phyloP scores from a whole-genome alignment of 1,140 invertebrate species.

The Plectus sambesii region DNA sequence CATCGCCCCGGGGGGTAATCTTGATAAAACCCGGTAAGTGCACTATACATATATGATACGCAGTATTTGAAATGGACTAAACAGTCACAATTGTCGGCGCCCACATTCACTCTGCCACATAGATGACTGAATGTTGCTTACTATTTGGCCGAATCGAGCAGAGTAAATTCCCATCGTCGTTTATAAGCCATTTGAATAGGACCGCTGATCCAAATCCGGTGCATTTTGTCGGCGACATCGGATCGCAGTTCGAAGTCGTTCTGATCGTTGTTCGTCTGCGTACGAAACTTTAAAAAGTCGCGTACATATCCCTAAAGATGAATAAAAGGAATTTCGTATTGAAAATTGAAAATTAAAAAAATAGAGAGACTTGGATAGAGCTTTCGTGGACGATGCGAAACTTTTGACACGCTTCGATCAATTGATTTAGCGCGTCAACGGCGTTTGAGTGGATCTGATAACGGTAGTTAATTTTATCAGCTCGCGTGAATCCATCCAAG shows the following conservation, averaged over 20 bases:
- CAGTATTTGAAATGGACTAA: too few species aligned
- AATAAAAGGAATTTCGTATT: too few species aligned
- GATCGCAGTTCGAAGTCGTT: too few species aligned
- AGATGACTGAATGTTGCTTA: too few species aligned
- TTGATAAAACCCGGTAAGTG: too few species aligned
- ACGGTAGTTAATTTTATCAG: not conserved
- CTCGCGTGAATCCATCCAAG: constrained; percentile 3
- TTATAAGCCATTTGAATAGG: constrained; percentile 7
- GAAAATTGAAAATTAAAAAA: constrained; percentile 7
- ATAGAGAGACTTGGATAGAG: constrained; percentile 3
- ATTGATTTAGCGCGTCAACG: not conserved
- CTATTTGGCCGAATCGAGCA: constrained; percentile 8
- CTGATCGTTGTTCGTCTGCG: too few species aligned
- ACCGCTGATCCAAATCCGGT: constrained; percentile 4
- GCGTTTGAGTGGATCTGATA: constrained; percentile 1
- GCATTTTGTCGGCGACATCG: not conserved
- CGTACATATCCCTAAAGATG: too few species aligned
- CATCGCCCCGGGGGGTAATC: too few species aligned
- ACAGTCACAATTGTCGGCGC: too few species aligned
- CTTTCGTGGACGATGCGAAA: constrained; percentile 2
- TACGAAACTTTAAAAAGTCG: too few species aligned
- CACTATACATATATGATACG: too few species aligned
- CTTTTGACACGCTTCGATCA: constrained; percentile 4
- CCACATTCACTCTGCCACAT: too few species aligned
- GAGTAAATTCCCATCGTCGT: constrained; percentile 4